Percentiles rank a stretch among this genome's conserved stretches.
Conservation (phyloP, 2,113 vertebrate genomes). For the Empidonax alnorum region DNA sequence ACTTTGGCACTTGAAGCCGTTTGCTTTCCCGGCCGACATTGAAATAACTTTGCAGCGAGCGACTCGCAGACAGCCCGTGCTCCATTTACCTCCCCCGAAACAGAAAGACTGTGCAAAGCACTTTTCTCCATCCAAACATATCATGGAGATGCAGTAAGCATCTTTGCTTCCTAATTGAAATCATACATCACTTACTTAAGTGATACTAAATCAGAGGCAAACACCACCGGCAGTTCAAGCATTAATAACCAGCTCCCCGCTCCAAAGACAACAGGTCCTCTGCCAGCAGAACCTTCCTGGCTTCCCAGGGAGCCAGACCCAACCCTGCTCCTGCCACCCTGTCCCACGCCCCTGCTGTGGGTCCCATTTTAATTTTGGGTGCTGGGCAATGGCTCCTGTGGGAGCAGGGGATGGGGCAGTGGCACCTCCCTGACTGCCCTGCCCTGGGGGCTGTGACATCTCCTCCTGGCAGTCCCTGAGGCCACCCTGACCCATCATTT, state of each 20-base stretch:
- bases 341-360: not conserved
- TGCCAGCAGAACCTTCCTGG: accelerated
- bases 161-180: conserved; percentile 71
- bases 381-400: not conserved
- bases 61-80: not conserved
- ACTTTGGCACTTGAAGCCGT: not conserved
- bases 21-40: conserved; percentile 9
- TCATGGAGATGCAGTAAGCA: conserved; percentile 59
- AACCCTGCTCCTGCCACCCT: not conserved
- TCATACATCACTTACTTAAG: conserved; percentile 66
- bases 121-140: conserved; percentile 62
- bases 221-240: conserved; percentile 3
- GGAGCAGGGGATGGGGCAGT: not conserved
- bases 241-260: not conserved
- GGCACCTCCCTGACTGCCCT: not conserved
- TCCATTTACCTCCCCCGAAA: conserved; percentile 42
- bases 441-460: accelerated
- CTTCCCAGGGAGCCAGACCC: not conserved
- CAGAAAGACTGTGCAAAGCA: conserved; percentile 55
- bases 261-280: conserved; percentile 27
- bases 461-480: not conserved
- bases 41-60: conserved; percentile 51
- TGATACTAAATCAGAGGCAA: conserved; percentile 59
- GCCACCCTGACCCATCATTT: not conserved
- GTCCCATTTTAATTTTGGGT: not conserved